Evolutionary conservation across 2,888 invertebrate genomes (phyloP).

Genomic region (Thecocarcelia acutangulata): DNA sequence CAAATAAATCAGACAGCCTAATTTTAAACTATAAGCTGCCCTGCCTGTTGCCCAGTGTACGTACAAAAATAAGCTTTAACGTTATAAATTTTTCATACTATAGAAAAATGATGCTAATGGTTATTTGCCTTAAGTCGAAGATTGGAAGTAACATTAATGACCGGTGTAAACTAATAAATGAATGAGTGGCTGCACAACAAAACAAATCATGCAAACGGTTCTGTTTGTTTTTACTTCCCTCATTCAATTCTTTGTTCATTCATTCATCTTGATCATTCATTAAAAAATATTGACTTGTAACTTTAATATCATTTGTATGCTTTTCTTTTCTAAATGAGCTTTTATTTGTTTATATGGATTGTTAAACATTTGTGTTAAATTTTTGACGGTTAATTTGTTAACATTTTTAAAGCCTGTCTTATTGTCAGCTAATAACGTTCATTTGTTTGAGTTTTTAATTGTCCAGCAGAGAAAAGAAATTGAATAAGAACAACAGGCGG

Average conservation of each 20-base stretch:
- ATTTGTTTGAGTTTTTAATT: constrained; percentile 50
- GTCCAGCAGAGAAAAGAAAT: constrained; percentile 4
- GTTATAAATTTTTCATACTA: too few relatives aligned
- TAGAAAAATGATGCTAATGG: too few relatives aligned
- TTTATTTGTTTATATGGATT: constrained; percentile 39
- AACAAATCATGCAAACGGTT: constrained; percentile 38
- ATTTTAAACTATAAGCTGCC: too few relatives aligned
- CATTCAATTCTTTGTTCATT: constrained; percentile 41
- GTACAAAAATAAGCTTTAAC: too few relatives aligned
- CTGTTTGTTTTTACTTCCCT: not conserved
- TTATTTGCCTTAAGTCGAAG: not conserved
- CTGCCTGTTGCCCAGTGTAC: too few relatives aligned
- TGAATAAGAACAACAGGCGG: not conserved
- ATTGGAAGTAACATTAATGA: not conserved
- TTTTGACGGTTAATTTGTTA: constrained; percentile 71
- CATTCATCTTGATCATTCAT: constrained; percentile 53
- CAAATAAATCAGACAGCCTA: too few relatives aligned
- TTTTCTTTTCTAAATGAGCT: constrained; percentile 13
- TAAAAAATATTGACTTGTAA: constrained; percentile 37
- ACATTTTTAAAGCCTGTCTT: constrained; percentile 67
- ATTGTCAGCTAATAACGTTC: constrained; percentile 61
- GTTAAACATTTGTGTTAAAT: constrained; percentile 64
- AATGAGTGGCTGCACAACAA: constrained; percentile 4
- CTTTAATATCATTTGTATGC: constrained; percentile 27
- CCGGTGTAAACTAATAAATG: not conserved